Evolutionary conservation across 2,113 vertebrate genomes (phyloP), one percentile per base, ranked within the genome.

Genomic region (Halichoerus grypus): DNA sequence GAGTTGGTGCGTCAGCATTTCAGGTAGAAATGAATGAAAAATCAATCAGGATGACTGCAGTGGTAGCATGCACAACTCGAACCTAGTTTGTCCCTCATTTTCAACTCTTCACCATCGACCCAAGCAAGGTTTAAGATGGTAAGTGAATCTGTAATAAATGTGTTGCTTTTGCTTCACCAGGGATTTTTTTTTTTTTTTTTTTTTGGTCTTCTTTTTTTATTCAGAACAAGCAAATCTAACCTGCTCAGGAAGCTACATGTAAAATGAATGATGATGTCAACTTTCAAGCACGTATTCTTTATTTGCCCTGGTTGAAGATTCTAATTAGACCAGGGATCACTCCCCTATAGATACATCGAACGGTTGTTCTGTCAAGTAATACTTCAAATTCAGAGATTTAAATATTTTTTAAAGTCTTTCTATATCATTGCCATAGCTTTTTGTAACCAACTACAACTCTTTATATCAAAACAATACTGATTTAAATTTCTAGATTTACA

Each of bases 21-120:
- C 97, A 96, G 98, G 98, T 98, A 98, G 97, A 98, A 98, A 99
- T 99, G 98, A 99, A 99, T 99, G 99, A 99, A 99, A 99, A 99
- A 99, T 99, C 99, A 99, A 99, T 99, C 98, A 98, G 98, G 91
- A 97, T 98, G 99, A 94, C 99, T 99, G 99, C 99, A 99, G 99
- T 97, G 97, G 55, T 51, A 98, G 97, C 96, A 97, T 42, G 90
- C 97, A 96, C 97, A 98, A 97, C 97, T 98, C 97, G 98, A 99
- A 98, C 97, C 98, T 96, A 98, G 97, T 99, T 98, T 98, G 98
- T 97, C 91, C 82, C 57, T 97, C 97, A 93, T 98, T 98, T 97
- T 26, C 96, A 96, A 91, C 79, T 98, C 89, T 98, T 98, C 97
- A 94, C 77, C 97, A 26, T 96, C 96, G 97, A 97, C 81, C 97